phyloP scores from a whole-genome alignment of 2,113 vertebrate genomes.

The Calonectris borealis region DNA sequence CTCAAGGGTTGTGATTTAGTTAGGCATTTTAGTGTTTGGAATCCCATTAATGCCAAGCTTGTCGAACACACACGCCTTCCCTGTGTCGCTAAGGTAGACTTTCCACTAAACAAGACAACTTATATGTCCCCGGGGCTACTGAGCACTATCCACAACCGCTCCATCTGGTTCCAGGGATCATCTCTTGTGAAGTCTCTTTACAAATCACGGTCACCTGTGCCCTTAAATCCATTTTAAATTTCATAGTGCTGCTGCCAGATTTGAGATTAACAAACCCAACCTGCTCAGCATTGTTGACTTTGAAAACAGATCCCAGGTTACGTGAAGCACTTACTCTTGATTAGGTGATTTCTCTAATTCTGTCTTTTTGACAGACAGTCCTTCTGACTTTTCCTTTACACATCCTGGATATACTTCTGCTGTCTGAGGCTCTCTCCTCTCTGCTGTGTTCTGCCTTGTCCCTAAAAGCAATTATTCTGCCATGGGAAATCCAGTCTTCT shows the following conservation, averaged over 20 bases:
- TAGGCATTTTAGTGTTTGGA: background rate
- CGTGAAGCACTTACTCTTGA: background rate
- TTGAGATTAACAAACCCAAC: background rate
- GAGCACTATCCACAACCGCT: background rate
- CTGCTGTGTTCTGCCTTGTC: background rate
- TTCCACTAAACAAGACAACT: background rate
- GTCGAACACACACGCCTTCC: rapidly evolving
- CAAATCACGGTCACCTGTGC: slow-evolving; percentile 13
- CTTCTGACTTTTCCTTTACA: background rate
- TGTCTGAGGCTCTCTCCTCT: background rate
- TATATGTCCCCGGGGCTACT: background rate
- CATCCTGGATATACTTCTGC: background rate
- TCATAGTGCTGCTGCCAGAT: background rate
- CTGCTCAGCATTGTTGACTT: background rate
- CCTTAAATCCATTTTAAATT: slow-evolving; percentile 14
- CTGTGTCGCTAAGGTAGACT: background rate
- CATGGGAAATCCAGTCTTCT: background rate
- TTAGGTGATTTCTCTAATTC: background rate
- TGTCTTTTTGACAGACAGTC: background rate
- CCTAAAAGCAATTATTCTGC: background rate
- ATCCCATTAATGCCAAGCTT: background rate
- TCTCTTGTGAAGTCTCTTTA: background rate
- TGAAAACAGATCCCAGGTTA: background rate
- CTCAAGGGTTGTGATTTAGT: background rate
- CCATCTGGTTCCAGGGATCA: slow-evolving; percentile 29